Evolutionary conservation across 2,113 vertebrate species (phyloP).

Genomic region (Anguilla rostrata): DNA sequence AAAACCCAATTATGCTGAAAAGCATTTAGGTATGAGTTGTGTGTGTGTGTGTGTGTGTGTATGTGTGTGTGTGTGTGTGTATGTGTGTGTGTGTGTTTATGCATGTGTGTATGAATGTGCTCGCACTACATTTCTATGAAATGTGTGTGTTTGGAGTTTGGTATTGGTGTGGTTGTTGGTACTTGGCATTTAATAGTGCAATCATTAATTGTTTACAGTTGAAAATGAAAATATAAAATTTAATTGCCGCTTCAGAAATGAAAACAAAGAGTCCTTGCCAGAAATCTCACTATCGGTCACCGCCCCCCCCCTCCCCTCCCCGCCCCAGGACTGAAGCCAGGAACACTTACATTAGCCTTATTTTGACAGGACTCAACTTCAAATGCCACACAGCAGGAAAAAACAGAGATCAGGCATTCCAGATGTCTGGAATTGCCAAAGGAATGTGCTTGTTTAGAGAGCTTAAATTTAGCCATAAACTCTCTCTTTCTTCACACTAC

Average conservation of each 20-base stretch:
- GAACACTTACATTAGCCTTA: slow-evolving; percentile 38
- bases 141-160: no score
- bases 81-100: no score
- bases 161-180: background rate
- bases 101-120: no score
- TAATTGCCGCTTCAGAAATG: background rate
- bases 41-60: no score
- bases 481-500: slow-evolving; percentile 35
- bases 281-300: background rate
- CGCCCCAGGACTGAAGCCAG: background rate
- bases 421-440: slow-evolving; percentile 68
- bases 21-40: no score
- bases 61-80: no score
- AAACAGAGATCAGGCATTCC: slow-evolving; percentile 55
- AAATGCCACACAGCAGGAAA: slow-evolving; percentile 41
- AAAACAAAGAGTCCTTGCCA: background rate
- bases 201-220: background rate
- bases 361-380: slow-evolving; percentile 49
- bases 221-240: background rate
- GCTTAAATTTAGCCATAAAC: slow-evolving; percentile 57
- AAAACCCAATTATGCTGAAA: no score
- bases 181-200: background rate
- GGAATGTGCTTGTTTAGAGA: slow-evolving; percentile 70
- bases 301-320: background rate
- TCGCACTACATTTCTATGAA: no score